These are phyloP conservation scores for Xenopus borealis DNA, from an alignment of 2,113 vertebrate species.

Conservation along the genomic window DNA sequence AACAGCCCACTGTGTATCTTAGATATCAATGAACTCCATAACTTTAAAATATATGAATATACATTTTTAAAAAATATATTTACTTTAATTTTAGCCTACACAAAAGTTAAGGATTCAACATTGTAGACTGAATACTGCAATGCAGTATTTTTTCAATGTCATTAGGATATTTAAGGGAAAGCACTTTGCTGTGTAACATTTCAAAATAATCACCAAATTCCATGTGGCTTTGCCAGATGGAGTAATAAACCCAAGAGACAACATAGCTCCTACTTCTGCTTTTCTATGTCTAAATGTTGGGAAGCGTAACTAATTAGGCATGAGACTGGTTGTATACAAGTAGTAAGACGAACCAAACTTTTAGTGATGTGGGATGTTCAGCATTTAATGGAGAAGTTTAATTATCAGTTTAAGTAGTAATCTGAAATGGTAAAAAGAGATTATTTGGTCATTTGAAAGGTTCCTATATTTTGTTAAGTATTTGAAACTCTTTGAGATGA, in stretches of 20 bases:
- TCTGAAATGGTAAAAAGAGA: too few relatives aligned
- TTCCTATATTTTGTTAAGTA: too few relatives aligned
- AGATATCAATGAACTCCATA: too few relatives aligned
- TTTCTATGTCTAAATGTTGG: neutral
- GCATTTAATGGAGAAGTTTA: too few relatives aligned
- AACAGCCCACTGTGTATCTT: too few relatives aligned
- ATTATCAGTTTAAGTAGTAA: too few relatives aligned
- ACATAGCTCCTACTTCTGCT: constrained; percentile 24
- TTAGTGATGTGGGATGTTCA: neutral
- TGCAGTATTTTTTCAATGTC: constrained; percentile 45
- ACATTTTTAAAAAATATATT: too few relatives aligned
- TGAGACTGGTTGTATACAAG: constrained; percentile 9
- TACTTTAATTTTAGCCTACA: neutral
- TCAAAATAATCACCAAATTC: constrained; percentile 4
- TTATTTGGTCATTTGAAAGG: too few relatives aligned
- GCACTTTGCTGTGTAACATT: neutral
- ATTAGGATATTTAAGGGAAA: constrained; percentile 28
- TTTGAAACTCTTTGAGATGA: too few relatives aligned
- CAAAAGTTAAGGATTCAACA: constrained; percentile 1
- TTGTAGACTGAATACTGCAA: constrained; percentile 29
- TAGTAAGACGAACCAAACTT: neutral
- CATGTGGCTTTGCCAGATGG: constrained; percentile 16
- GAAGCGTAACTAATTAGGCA: constrained; percentile 19
- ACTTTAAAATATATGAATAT: too few relatives aligned
- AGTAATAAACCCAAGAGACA: neutral